Base-by-base conservation (phyloP, 2,797 vertebrate genomes). In the Corythornis leucogaster region DNA sequence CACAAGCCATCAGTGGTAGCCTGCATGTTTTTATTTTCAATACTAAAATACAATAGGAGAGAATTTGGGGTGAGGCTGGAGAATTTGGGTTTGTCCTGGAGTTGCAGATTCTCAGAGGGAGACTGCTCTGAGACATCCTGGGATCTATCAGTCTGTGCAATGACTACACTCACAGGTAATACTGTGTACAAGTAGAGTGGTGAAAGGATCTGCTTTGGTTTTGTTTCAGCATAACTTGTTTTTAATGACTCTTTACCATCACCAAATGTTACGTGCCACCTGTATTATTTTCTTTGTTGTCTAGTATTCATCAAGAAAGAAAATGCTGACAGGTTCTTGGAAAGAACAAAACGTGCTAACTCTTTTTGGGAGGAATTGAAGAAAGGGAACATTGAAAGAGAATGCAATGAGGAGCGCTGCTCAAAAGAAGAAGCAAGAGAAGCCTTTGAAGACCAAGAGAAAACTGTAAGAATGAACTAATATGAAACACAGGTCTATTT, bases 371-470 rank as follows among this genome's bases (percentile, higher is more conserved):
- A 99, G 94, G 99, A 99, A 95, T 0, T 97, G 0, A 98, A 98
- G 85, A 18, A 98, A 91, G 99, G 99, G 12, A 96, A 99, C 95
- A 97, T 99, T 95, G 99, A 99, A 97, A 97, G 99, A 48, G 99
- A 99, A 93, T 99, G 99, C 50, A 0, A 31, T 3, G 99, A 99
- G 95, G 99, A 99, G 95, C 94, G 68, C 7, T 99, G 99, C 91
- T 93, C 85, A 5, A 97, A 78, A 5, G 99, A 99, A 96, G 99
- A 99, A 96, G 99, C 98, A 31, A 97, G 98, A 8, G 99, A 99
- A 96, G 98, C 99, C 89, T 99, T 99, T 33, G 99, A 99, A 96
- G n/a, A 99, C 33, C 3, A 12, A 0, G 92, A 96, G 5, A 96
- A 94, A 96, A 99, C 99, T 42, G 99, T 98, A 97, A 84, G 94